A percentile compares a stretch with the other conserved stretches of the same genome.
Conservation (phyloP, 2,888 invertebrate genomes). For the Yponomeuta cagnagella region DNA sequence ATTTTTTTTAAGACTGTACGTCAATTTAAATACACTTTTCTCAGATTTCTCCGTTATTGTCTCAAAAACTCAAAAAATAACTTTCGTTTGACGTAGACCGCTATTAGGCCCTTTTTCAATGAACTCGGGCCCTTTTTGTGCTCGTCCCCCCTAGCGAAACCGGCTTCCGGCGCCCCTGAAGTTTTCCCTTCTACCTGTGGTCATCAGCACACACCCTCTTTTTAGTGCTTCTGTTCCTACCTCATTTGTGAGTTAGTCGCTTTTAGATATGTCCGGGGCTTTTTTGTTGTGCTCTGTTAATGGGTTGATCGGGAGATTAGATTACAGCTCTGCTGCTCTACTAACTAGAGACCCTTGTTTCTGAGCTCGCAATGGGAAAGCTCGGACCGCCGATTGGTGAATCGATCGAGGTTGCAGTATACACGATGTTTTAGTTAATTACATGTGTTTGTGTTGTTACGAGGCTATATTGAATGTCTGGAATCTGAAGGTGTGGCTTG, state of each 20-base stretch:
- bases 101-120: no score
- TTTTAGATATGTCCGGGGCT: conserved; percentile 42
- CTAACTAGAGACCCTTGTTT: not conserved
- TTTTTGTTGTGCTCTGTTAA: conserved; percentile 62
- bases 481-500: conserved; percentile 13
- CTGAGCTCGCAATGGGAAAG: not conserved
- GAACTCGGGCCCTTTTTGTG: no score
- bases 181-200: no score
- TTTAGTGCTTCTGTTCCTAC: not conserved
- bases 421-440: conserved; percentile 70
- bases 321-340: conserved; percentile 32
- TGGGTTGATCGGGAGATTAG: conserved; percentile 66
- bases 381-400: not conserved
- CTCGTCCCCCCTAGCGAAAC: no score
- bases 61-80: no score
- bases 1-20: no score
- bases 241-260: conserved; percentile 17
- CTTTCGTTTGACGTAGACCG: no score
- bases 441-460: conserved; percentile 42
- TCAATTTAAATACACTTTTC: no score
- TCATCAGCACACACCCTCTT: no score
- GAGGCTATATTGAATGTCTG: conserved; percentile 8
- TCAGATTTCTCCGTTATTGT: no score
- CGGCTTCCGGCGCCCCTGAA: no score
- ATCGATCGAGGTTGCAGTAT: conserved; percentile 12